phyloP scores from a whole-genome alignment of 2,113 vertebrate species.

The Calyptommatus sinebrachiatus region DNA sequence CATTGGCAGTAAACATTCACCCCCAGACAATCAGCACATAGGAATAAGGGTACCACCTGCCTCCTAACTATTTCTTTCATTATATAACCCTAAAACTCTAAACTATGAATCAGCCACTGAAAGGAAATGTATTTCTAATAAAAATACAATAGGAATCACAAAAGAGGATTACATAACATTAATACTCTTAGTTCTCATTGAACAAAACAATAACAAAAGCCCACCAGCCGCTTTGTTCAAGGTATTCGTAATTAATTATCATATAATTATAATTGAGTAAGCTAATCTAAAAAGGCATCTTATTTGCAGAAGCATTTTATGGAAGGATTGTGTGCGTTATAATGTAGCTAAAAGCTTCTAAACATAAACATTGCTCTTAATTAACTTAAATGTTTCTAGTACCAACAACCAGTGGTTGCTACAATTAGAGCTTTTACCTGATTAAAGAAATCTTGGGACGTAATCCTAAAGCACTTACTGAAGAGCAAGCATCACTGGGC shows the following conservation, averaged over 20 bases:
- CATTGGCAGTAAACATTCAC: too few species aligned
- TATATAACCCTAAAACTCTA: too few species aligned
- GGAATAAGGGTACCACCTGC: too few species aligned
- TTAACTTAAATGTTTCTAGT: background rate
- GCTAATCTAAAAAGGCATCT: slow-evolving; percentile 7
- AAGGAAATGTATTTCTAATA: background rate
- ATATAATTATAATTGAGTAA: slow-evolving; percentile 3
- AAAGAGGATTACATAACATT: background rate
- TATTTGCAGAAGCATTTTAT: background rate
- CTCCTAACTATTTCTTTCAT: too few species aligned
- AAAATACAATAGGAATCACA: background rate
- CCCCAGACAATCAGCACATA: too few species aligned
- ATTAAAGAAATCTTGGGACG: background rate
- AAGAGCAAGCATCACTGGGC: background rate
- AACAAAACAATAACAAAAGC: background rate
- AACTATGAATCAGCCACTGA: background rate
- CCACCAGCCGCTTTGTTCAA: slow-evolving; percentile 5
- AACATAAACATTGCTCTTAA: slow-evolving; percentile 22
- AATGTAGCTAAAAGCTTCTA: slow-evolving; percentile 16
- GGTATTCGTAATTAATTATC: slow-evolving; percentile 22
- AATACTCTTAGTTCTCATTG: slow-evolving; percentile 8
- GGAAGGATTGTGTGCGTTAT: background rate
- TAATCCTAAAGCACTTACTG: background rate
- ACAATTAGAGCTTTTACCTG: background rate
- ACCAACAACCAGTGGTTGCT: background rate